These are phyloP conservation scores for Leucoma salicis DNA, from an alignment of 2,888 invertebrate genomes.

Conservation along the genomic window DNA sequence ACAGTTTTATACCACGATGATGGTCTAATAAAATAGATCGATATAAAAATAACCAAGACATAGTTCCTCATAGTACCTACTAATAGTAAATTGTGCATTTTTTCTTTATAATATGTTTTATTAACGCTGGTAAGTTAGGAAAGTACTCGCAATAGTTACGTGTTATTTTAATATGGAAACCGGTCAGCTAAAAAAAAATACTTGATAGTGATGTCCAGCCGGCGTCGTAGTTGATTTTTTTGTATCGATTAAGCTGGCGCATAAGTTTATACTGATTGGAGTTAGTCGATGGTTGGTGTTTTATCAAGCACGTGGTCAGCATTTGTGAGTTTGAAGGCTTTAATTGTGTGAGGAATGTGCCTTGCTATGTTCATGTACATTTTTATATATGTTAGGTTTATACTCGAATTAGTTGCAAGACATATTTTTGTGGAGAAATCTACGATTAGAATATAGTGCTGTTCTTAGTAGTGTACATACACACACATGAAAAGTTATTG, in stretches of 20 bases:
- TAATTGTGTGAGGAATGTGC: conserved; percentile 82
- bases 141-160: conserved; percentile 64
- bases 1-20: conserved; percentile 57
- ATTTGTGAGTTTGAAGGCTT: conserved; percentile 70
- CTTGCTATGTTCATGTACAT: conserved; percentile 78
- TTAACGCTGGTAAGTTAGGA: conserved; percentile 74
- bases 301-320: conserved; percentile 72
- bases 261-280: conserved; percentile 51
- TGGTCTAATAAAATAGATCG: conserved; percentile 50
- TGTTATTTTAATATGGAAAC: conserved; percentile 42
- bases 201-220: conserved; percentile 6
- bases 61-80: conserved; percentile 82
- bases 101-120: conserved; percentile 67
- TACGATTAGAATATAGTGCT: conserved; percentile 70
- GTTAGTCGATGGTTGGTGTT: conserved; percentile 64
- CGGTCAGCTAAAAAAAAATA: conserved; percentile 42
- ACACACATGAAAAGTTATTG: conserved; percentile 60
- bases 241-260: too few relatives aligned
- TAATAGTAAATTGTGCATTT: conserved; percentile 80
- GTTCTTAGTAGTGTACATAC: conserved; percentile 68
- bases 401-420: conserved; percentile 81
- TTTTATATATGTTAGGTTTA: conserved; percentile 72
- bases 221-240: conserved; percentile 9
- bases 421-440: conserved; percentile 78
- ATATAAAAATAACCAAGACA: conserved; percentile 71